Base-by-base conservation (phyloP, 1,140 invertebrate genomes). In the Eubasilissa regina region DNA sequence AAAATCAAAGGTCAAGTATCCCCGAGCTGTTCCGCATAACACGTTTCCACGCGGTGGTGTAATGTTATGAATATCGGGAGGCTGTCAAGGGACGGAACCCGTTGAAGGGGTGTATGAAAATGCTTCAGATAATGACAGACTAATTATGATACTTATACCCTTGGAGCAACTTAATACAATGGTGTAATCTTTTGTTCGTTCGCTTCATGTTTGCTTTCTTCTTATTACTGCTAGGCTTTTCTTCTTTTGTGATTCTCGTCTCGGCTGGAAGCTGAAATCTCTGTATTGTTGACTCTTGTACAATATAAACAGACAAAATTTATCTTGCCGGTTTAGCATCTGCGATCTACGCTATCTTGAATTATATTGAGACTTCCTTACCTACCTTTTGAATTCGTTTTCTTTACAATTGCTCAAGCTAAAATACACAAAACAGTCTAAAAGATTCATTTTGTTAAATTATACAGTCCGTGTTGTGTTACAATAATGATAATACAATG, bases 91-190 rank as follows among this genome's bases (percentile, higher is more conserved):
- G 55, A 8, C 3, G 17, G 6, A 58, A 3, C 25, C 55, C 1
- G 21, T 58, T n/a, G n/a, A 15, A 21, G 17, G 15, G 55, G 55
- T 58, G 21, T 15, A 15, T 6, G 55, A 10, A 15, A 58, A 19
- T 19, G 21, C 55, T 58, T 35, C 55, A 21, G 55, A 21, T 58
- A 21, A 58, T 58, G 55, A 58, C 55, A 15, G 17, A 21, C 55
- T 58, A 58, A 58, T 58, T 58, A 21, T 58, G 21, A 58, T 58
- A 58, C 55, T 58, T 15, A 21, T 15, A 19, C 55, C 17, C 25
- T 1, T 19, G 55, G 21, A 58, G 55, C 21, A 58, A 58, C 55
- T 58, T 21, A 55, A 55, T 17, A 21, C 55, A 15, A 21, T 11
- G 21, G 55, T 9, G 55, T 9, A 21, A 58, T 21, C 55, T 21